Conservation (phyloP, 2,888 invertebrate species). For the Caenorhabditis angaria region DNA sequence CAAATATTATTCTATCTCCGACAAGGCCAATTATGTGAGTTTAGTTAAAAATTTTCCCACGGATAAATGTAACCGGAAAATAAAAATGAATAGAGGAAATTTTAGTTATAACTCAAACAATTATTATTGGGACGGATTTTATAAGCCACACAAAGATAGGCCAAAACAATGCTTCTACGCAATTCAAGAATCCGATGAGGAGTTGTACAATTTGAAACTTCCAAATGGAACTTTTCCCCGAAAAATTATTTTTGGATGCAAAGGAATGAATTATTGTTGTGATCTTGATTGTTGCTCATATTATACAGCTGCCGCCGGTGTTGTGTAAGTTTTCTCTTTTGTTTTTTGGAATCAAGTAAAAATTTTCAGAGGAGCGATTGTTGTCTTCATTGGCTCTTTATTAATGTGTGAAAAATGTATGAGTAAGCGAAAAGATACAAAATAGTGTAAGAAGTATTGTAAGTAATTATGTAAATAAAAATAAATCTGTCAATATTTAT, state of each 20-base stretch:
- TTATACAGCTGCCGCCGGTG: neutral
- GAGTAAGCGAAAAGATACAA: too few species aligned
- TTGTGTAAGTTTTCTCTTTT: neutral
- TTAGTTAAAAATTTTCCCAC: too few species aligned
- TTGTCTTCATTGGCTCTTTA: neutral
- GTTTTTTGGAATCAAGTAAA: neutral
- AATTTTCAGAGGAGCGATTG: neutral
- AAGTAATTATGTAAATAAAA: too few species aligned
- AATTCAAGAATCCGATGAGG: neutral
- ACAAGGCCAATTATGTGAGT: neutral
- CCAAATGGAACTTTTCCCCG: neutral
- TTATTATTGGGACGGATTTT: neutral
- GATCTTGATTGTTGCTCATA: neutral
- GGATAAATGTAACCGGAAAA: too few species aligned
- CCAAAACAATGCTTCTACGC: neutral
- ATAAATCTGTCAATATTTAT: too few species aligned
- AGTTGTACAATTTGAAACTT: neutral
- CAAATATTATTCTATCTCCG: neutral
- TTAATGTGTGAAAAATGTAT: neutral
- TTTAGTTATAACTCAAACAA: neutral
- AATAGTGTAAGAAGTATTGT: too few species aligned
- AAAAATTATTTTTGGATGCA: neutral
- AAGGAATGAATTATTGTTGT: neutral
- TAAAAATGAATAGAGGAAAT: too few species aligned
- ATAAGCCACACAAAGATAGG: neutral